Evolutionary conservation across 2,797 vertebrate genomes (phyloP).

Genomic region (Yasuhikotakia modesta): DNA sequence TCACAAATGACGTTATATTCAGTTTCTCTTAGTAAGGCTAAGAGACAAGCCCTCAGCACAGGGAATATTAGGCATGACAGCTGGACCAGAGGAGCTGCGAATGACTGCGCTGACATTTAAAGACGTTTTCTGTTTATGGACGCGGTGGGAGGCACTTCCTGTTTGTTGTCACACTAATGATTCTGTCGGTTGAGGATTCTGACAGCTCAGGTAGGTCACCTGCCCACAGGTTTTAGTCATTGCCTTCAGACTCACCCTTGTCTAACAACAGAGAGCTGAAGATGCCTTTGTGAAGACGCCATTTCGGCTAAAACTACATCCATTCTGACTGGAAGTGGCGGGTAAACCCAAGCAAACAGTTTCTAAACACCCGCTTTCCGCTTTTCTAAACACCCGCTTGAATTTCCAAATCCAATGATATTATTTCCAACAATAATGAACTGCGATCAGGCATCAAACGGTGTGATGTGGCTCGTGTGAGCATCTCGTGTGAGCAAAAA

Average conservation of each 20-base stretch:
- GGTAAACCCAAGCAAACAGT: slow-evolving; percentile 13
- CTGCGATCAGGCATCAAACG: slow-evolving; percentile 24
- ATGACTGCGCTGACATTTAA: slow-evolving; percentile 59
- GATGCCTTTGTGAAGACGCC: not conserved
- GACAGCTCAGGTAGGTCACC: slow-evolving; percentile 62
- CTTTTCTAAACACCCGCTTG: slow-evolving; percentile 31
- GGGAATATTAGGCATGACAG: slow-evolving; percentile 56
- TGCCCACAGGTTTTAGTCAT: slow-evolving; percentile 68
- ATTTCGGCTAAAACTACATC: slow-evolving; percentile 1
- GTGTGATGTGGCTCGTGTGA: slow-evolving; percentile 19
- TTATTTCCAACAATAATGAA: slow-evolving; percentile 45
- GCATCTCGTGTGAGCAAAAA: slow-evolving; percentile 42
- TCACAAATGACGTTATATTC: slow-evolving; percentile 35
- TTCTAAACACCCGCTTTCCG: slow-evolving; percentile 29
- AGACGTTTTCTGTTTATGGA: slow-evolving; percentile 55
- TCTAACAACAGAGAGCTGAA: not conserved
- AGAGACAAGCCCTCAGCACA: slow-evolving; percentile 31
- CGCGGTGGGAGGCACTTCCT: slow-evolving; percentile 63
- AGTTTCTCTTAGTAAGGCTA: slow-evolving; percentile 17
- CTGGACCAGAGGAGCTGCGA: slow-evolving; percentile 52
- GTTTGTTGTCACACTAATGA: slow-evolving; percentile 63
- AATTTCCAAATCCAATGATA: too few species aligned
- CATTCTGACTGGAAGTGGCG: slow-evolving; percentile 15
- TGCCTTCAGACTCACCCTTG: slow-evolving; percentile 21
- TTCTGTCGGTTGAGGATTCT: slow-evolving; percentile 63